Percentiles rank a stretch among this genome's conserved stretches.
Evolutionary conservation across 2,888 invertebrate species (phyloP).

Genomic region (Eristalinus sepulchralis): DNA sequence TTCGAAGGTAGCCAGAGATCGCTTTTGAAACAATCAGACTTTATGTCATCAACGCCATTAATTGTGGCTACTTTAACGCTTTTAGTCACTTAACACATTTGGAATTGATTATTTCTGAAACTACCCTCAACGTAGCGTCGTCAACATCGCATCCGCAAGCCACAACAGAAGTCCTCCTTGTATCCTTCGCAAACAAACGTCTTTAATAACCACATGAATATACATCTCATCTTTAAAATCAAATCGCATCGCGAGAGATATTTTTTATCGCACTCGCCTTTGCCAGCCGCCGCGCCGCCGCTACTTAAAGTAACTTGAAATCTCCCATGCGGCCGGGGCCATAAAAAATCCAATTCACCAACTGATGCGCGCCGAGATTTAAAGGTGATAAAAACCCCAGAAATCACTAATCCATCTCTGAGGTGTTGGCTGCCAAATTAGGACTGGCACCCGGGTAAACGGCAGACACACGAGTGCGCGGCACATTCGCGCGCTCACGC

Average conservation of each 20-base stretch:
- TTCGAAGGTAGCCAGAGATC: no score
- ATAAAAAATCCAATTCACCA: slow-evolving; percentile 58
- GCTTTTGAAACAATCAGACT: no score
- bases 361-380: slow-evolving; percentile 42
- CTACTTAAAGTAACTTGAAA: slow-evolving; percentile 9
- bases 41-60: no score
- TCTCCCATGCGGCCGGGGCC: slow-evolving; percentile 23
- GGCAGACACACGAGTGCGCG: neutral
- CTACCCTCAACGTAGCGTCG: no score
- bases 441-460: neutral
- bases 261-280: neutral
- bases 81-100: no score
- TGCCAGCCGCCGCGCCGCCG: neutral
- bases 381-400: slow-evolving; percentile 34
- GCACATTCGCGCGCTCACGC: neutral
- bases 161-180: no score
- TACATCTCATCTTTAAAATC: no score
- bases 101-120: no score
- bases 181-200: no score
- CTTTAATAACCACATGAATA: neutral
- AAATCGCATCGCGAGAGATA: no score
- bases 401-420: slow-evolving; percentile 48
- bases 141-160: no score
- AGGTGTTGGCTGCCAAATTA: slow-evolving; percentile 25
- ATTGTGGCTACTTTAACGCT: no score